Evolutionary conservation across 2,888 invertebrate species (phyloP).

Genomic region (Omphaloscelis lunosa): DNA sequence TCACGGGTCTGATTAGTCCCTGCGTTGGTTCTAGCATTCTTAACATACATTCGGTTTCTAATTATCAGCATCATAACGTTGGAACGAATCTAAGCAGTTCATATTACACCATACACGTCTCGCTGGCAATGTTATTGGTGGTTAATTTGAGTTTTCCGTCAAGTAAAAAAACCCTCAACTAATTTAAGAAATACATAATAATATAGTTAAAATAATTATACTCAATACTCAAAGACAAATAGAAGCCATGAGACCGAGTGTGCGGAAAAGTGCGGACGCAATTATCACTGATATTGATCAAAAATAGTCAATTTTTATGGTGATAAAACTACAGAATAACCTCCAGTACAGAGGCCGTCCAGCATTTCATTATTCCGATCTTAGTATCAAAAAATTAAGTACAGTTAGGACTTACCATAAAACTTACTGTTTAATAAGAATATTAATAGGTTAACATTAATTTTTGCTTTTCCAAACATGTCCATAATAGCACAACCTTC

Average conservation of each 20-base stretch:
- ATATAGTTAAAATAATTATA: slow-evolving; percentile 7
- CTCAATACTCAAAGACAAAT: slow-evolving; percentile 18
- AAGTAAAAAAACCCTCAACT: not conserved
- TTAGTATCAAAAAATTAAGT: not conserved
- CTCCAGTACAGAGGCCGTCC: not conserved
- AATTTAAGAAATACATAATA: slow-evolving; percentile 1
- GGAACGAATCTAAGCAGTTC: not conserved
- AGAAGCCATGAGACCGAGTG: slow-evolving; percentile 1
- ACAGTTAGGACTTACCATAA: slow-evolving; percentile 90
- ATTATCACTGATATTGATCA: slow-evolving; percentile 1
- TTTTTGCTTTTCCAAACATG: slow-evolving; percentile 94
- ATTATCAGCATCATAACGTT: not conserved
- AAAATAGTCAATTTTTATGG: not conserved
- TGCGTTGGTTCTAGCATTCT: not conserved
- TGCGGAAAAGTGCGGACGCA: not conserved
- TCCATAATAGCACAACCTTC: slow-evolving; percentile 94
- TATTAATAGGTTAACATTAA: slow-evolving; percentile 94
- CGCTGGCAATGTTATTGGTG: not conserved
- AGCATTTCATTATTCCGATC: not conserved
- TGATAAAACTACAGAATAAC: slow-evolving; percentile 4
- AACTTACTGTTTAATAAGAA: slow-evolving; percentile 94
- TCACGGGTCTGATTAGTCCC: too few relatives aligned
- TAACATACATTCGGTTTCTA: not conserved
- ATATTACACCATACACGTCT: not conserved
- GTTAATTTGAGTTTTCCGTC: slow-evolving; percentile 13